Conservation (phyloP, 2,797 vertebrate species). For the Pogoniulus pusillus region DNA sequence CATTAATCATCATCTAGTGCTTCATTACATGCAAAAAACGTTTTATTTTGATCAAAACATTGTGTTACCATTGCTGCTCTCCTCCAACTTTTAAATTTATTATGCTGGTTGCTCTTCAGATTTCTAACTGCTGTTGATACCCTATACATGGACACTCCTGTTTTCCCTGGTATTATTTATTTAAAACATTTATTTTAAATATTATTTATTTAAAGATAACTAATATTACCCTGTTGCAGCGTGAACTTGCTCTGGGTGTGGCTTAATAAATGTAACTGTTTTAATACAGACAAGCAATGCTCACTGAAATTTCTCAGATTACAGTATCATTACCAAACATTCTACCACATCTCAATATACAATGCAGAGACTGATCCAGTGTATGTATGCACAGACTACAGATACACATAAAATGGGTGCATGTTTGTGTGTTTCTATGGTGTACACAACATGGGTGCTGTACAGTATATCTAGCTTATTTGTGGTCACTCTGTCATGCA, state of each 20-base stretch:
- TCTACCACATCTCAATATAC: background rate
- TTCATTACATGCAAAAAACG: background rate
- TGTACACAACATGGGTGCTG: background rate
- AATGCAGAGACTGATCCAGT: background rate
- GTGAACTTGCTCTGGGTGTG: background rate
- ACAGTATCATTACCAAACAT: background rate
- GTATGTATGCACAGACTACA: background rate
- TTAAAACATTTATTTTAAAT: conserved; percentile 4
- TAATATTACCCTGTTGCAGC: background rate
- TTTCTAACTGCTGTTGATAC: background rate
- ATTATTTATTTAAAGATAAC: background rate
- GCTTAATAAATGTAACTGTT: background rate
- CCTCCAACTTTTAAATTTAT: conserved; percentile 40
- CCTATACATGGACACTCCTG: background rate
- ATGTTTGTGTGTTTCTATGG: background rate
- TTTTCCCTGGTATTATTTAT: background rate
- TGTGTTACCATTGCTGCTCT: conserved; percentile 42
- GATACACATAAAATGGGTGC: background rate
- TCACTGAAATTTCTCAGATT: background rate
- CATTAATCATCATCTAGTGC: background rate
- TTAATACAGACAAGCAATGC: background rate
- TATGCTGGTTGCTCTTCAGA: conserved; percentile 34
- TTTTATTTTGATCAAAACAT: conserved; percentile 59
- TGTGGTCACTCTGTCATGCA: background rate
- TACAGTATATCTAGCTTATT: background rate